phyloP scores from a whole-genome alignment of 2,888 invertebrate genomes.

The Parnassius mnemosyne region DNA sequence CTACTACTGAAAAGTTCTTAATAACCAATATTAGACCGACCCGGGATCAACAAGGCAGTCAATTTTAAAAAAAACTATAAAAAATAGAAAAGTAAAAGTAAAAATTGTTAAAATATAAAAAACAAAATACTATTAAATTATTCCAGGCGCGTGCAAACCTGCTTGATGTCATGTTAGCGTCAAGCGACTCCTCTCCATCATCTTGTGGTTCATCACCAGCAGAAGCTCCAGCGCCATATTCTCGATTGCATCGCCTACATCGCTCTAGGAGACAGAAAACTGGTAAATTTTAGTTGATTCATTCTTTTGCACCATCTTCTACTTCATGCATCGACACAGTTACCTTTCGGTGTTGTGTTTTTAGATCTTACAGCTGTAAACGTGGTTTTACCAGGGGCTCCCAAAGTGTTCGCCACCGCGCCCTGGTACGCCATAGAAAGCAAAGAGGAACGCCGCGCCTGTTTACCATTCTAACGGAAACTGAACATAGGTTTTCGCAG shows the following conservation, averaged over 20 bases:
- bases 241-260: slow-evolving; percentile 84
- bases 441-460: too few species aligned
- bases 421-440: too few species aligned
- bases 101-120: not conserved
- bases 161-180: slow-evolving; percentile 88
- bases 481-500: too few species aligned
- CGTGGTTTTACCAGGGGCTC: not conserved
- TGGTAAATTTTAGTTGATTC: slow-evolving; percentile 73
- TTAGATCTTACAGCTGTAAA: not conserved
- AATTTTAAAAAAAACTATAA: not conserved
- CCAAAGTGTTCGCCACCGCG: too few species aligned
- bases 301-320: slow-evolving; percentile 23
- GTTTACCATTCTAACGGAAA: too few species aligned
- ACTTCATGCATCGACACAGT: slow-evolving; percentile 26
- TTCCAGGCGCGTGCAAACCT: slow-evolving; percentile 86
- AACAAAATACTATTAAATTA: not conserved
- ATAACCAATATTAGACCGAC: too few species aligned
- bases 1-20: too few species aligned
- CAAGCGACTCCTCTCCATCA: slow-evolving; percentile 86
- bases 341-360: slow-evolving; percentile 24
- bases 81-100: not conserved
- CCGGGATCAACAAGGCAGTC: not conserved
- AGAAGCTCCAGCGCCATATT: slow-evolving; percentile 78
- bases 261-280: slow-evolving; percentile 88
- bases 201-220: slow-evolving; percentile 83